Percentiles rank a stretch among this genome's conserved stretches.
Evolutionary conservation across 2,113 vertebrate species (phyloP).

Genomic region (Dasyprocta punctata): DNA sequence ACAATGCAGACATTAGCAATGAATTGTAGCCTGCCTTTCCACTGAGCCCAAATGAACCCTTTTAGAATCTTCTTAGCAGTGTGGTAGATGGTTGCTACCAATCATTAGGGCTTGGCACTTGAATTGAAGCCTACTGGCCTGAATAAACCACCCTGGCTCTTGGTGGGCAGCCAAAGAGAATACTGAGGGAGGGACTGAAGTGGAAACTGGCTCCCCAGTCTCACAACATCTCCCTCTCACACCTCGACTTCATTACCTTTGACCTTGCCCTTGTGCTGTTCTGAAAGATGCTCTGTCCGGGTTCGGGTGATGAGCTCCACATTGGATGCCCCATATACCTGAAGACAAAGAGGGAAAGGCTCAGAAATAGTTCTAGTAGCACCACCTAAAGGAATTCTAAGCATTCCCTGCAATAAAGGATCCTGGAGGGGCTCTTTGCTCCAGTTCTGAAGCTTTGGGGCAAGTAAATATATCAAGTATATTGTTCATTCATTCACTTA

Average conservation of each 20-base stretch:
- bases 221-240: not conserved
- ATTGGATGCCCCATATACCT: constrained; percentile 98
- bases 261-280: constrained; percentile 97
- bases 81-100: not conserved
- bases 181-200: not conserved
- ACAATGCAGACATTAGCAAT: not conserved
- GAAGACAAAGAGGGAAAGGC: not conserved
- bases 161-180: not conserved
- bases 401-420: not conserved
- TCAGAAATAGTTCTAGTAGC: not conserved
- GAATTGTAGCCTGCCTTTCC: not conserved
- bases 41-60: not conserved
- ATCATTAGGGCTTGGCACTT: not conserved
- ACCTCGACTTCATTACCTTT: constrained; percentile 88
- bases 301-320: constrained; percentile 98
- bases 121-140: not conserved
- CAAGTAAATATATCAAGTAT: constrained; percentile 25
- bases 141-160: not conserved
- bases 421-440: not conserved
- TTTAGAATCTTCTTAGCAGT: not conserved
- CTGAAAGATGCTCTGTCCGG: constrained; percentile 95
- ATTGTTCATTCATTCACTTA: not conserved
- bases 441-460: not conserved
- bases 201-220: not conserved
- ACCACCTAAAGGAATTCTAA: not conserved